Conservation (phyloP, 2,797 vertebrate genomes). For the Eulemur coronatus region DNA sequence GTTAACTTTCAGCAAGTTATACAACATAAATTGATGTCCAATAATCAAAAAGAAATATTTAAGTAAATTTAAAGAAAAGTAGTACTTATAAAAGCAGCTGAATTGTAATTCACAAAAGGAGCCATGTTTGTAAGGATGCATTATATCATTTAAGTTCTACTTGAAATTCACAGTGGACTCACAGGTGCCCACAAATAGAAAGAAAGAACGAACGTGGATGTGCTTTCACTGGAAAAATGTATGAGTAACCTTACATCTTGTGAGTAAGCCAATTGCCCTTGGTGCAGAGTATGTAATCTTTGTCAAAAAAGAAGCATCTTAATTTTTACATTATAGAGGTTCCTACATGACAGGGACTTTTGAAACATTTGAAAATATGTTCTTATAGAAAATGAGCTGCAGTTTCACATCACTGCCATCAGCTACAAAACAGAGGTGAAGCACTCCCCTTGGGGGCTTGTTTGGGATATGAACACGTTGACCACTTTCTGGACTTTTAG, state of each 20-base stretch:
- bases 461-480: not conserved
- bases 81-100: not conserved
- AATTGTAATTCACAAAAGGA: not conserved
- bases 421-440: not conserved
- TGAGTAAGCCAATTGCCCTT: not conserved
- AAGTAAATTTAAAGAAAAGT: not conserved
- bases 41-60: not conserved
- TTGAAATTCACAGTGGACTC: not conserved
- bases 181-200: not conserved
- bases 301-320: slow-evolving; percentile 4
- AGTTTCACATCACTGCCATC: not conserved
- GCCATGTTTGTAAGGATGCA: not conserved
- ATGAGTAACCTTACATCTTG: not conserved
- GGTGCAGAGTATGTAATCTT: not conserved
- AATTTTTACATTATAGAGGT: not conserved
- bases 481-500: not conserved
- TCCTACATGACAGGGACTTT: not conserved
- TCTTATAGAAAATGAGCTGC: not conserved
- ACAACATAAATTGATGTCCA: not conserved
- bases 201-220: not conserved
- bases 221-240: not conserved
- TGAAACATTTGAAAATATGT: not conserved
- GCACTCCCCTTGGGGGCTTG: not conserved
- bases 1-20: not conserved
- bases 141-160: not conserved